phyloP scores from a whole-genome alignment of 2,888 invertebrate genomes.

The Pilophorus perplexus region DNA sequence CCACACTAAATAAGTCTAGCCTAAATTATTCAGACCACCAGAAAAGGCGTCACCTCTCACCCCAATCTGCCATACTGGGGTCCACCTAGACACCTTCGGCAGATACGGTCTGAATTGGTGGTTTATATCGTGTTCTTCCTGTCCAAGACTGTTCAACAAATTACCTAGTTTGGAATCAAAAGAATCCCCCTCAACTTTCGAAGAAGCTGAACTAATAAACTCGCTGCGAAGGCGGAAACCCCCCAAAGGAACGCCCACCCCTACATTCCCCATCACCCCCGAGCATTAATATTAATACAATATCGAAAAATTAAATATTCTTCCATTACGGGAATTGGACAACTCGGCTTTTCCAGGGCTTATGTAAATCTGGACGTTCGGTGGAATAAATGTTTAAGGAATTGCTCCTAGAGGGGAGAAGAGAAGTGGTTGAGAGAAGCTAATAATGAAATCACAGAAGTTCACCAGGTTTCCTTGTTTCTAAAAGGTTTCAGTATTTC shows the following conservation, averaged over 20 bases:
- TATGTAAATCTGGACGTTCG: slow-evolving; percentile 44
- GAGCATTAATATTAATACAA: slow-evolving; percentile 47
- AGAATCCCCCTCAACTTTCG: background rate
- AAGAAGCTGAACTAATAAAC: background rate
- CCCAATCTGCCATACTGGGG: no score
- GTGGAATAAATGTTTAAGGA: slow-evolving; percentile 46
- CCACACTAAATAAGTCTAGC: no score
- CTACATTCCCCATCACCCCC: background rate
- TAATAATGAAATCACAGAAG: slow-evolving; percentile 39
- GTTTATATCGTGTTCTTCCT: no score
- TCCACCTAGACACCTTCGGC: no score
- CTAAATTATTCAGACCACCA: no score
- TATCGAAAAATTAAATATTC: slow-evolving; percentile 47
- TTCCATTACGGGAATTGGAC: slow-evolving; percentile 47
- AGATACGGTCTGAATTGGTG: no score
- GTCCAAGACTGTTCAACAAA: no score
- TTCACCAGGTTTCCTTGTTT: slow-evolving; percentile 1
- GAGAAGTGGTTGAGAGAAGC: slow-evolving; percentile 21
- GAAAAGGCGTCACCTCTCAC: no score
- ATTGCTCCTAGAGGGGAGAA: slow-evolving; percentile 24
- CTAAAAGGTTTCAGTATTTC: no score
- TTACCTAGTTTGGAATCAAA: background rate
- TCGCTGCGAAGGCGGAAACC: background rate
- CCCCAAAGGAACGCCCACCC: background rate
- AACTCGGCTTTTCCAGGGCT: slow-evolving; percentile 38